Evolutionary conservation across 2,888 invertebrate species (phyloP), one percentile per base, ranked within the genome.

Genomic region (Pristionchus fissidentatus): DNA sequence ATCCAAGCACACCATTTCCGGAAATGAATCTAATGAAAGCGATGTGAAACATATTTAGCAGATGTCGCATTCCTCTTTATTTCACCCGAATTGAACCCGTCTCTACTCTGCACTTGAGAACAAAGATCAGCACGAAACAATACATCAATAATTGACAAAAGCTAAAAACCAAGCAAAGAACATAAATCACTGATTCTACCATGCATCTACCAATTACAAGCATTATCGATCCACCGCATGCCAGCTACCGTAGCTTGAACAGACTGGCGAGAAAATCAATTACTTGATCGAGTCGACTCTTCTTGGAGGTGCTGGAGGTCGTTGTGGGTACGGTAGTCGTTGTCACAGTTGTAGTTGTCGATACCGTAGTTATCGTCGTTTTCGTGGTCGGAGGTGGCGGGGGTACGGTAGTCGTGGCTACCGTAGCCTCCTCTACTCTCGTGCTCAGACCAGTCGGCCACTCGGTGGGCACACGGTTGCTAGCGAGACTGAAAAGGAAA

Each of bases 221-320:
- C 3, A 3, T 3, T n/a, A n/a, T 70, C 0, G 49, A 1, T 32
- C 46, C 75, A 77, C 32, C 29, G 15, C 10, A n/a, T 32, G 32
- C 10, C 13, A 49, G 10, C 49, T 52, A 77, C 49, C 75, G 75
- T 49, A 81, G 62, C 62, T 62, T 62, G 80, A 81, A 81, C 32
- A 81, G 35, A 26, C 80, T 81, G 29, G 80, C 46, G 38, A 83
- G 29, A 43, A 83, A 83, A n/a, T 73, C 55, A 38, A 83, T 83
- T 70, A 83, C 83, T 83, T 83, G 70, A 57, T 83, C 83, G 5
- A 83, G 38, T 73, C 55, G 35, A 32, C 83, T 73, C 83, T 73
- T 83, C 29, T 83, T 32, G 52, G 70, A 32, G 46, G 46, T 38
- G 13, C 10, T 3, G 15, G 22, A 13, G 13, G 81, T 46, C 46